These are phyloP conservation scores for Anneissia japonica DNA, from an alignment of 35 echinoderm and acorn worm genomes.

Conservation along the genomic window DNA sequence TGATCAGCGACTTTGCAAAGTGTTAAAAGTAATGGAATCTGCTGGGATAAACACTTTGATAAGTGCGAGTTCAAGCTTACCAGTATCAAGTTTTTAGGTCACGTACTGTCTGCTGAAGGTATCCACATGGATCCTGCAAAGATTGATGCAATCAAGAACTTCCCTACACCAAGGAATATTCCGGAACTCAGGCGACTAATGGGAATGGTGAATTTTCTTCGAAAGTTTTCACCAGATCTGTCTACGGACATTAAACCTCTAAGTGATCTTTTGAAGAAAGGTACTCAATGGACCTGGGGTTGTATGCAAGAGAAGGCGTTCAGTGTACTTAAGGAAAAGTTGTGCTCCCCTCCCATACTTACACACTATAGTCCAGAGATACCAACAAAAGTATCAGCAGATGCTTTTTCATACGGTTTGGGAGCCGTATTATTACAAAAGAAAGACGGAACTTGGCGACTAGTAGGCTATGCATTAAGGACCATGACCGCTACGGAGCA, in stretches of 20 bases:
- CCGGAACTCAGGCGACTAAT: slow-evolving; percentile 3
- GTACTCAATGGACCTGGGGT: not conserved
- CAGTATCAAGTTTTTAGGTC: slow-evolving; percentile 2
- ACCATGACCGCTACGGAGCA: slow-evolving; percentile 30
- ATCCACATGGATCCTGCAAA: slow-evolving; percentile 18
- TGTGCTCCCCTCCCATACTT: slow-evolving; percentile 9
- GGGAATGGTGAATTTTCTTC: not conserved
- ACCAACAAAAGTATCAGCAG: slow-evolving; percentile 28
- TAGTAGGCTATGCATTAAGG: slow-evolving; percentile 10
- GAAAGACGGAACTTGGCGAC: slow-evolving; percentile 12
- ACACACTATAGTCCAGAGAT: slow-evolving; percentile 35
- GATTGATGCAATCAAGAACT: not conserved
- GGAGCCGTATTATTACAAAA: slow-evolving; percentile 38
- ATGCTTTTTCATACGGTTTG: slow-evolving; percentile 16
- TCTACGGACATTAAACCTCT: not conserved
- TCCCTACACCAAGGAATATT: slow-evolving; percentile 3
- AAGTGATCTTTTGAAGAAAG: not conserved
- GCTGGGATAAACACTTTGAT: not conserved
- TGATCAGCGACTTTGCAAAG: not conserved
- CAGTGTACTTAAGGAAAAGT: slow-evolving; percentile 8
- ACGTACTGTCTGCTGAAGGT: not conserved
- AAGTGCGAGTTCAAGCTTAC: not conserved
- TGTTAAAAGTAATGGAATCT: not conserved
- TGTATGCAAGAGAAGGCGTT: not conserved
- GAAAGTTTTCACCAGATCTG: not conserved